A percentile compares a stretch with the other conserved stretches of the same genome.
Conservation (phyloP, 2,888 invertebrate genomes). For the Lasiommata megera region DNA sequence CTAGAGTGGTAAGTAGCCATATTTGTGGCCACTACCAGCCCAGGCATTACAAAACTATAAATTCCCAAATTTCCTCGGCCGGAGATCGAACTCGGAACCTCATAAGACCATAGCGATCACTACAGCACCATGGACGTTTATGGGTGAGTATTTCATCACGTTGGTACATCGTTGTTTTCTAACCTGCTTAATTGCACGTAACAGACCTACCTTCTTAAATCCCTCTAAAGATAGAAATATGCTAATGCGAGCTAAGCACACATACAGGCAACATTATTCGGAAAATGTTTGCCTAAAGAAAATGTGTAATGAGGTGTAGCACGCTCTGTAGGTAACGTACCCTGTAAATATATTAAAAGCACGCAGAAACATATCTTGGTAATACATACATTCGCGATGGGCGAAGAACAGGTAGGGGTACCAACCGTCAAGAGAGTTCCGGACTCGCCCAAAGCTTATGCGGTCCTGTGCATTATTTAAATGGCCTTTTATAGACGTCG, state of each 20-base stretch:
- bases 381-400: neutral
- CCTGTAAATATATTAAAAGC: constrained; percentile 3
- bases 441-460: too few relatives aligned
- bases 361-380: neutral
- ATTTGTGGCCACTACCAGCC: too few relatives aligned
- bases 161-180: too few relatives aligned
- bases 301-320: constrained; percentile 8
- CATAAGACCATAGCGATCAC: too few relatives aligned
- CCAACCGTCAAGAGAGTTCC: neutral
- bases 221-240: neutral
- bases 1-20: too few relatives aligned
- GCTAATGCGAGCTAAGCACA: neutral
- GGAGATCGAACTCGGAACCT: too few relatives aligned
- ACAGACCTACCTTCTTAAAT: neutral
- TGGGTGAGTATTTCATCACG: too few relatives aligned
- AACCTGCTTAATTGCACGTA: neutral
- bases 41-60: too few relatives aligned
- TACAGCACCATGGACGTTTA: too few relatives aligned
- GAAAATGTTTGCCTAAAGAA: constrained; percentile 12
- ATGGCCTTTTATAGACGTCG: too few relatives aligned
- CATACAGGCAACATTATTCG: neutral
- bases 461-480: too few relatives aligned
- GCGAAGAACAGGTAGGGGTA: neutral
- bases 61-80: too few relatives aligned
- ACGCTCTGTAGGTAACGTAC: constrained; percentile 3